A percentile compares a stretch with the other conserved stretches of the same genome.
Conservation (phyloP, 92 coral and sea anemone genomes). For the Blastomussa wellsi region DNA sequence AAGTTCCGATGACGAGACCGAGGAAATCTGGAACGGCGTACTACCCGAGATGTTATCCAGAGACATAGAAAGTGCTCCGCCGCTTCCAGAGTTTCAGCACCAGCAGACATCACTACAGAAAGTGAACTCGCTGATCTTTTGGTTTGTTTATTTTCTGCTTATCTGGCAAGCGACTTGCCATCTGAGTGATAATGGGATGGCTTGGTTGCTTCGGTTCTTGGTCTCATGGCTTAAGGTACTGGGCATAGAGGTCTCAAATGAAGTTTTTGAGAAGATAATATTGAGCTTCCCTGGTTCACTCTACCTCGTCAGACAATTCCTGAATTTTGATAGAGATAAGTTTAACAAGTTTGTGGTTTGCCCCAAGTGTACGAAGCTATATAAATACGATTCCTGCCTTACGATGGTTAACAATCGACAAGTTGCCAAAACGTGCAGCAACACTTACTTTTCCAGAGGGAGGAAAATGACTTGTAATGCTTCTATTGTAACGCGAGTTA, state of each 20-base stretch:
- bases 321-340: slow-evolving; percentile 38
- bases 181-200: slow-evolving; percentile 73
- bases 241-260: slow-evolving; percentile 55
- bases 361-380: slow-evolving; percentile 43
- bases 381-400: slow-evolving; percentile 27
- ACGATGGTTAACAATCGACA: neutral
- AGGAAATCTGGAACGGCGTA: slow-evolving; percentile 56
- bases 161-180: slow-evolving; percentile 55
- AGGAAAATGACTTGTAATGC: slow-evolving; percentile 16
- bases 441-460: slow-evolving; percentile 13
- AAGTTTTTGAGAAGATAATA: slow-evolving; percentile 37
- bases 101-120: slow-evolving; percentile 24
- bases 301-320: slow-evolving; percentile 41
- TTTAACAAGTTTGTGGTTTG: slow-evolving; percentile 46
- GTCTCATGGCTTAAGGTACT: slow-evolving; percentile 61
- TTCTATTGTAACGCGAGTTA: neutral
- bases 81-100: slow-evolving; percentile 47
- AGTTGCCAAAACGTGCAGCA: slow-evolving; percentile 32
- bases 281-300: slow-evolving; percentile 51
- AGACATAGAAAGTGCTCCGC: slow-evolving; percentile 47
- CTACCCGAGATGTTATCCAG: slow-evolving; percentile 47
- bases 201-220: slow-evolving; percentile 66
- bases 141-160: slow-evolving; percentile 61
- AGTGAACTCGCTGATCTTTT: slow-evolving; percentile 47
- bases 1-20: slow-evolving; percentile 12